Evolutionary conservation across 92 coral and sea anemone genomes (phyloP).

Genomic region (Epizoanthus fatuus): DNA sequence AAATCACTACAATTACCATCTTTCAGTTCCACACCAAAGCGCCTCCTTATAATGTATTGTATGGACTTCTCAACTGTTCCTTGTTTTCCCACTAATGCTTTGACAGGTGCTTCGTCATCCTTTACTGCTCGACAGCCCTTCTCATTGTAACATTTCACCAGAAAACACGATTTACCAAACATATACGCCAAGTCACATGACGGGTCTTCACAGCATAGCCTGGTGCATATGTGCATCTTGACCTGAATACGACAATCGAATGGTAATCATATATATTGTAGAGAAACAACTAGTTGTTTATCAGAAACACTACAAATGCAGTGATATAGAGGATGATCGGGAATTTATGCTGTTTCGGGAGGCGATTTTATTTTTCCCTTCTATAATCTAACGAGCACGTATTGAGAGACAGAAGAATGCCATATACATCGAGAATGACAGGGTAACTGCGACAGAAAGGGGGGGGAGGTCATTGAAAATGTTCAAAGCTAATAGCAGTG

Average conservation of each 20-base stretch:
- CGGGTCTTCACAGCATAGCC: slow-evolving; percentile 96
- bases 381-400: too few species aligned
- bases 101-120: slow-evolving; percentile 48
- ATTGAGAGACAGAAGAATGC: too few species aligned
- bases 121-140: slow-evolving; percentile 86
- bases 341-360: too few species aligned
- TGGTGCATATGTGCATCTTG: slow-evolving; percentile 90
- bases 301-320: too few species aligned
- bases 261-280: neutral
- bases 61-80: slow-evolving; percentile 70
- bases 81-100: slow-evolving; percentile 18
- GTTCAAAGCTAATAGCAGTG: too few species aligned
- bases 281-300: too few species aligned
- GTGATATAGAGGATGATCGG: too few species aligned
- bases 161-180: slow-evolving; percentile 93
- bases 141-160: slow-evolving; percentile 89
- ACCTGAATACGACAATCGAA: slow-evolving; percentile 8
- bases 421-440: too few species aligned
- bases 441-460: too few species aligned
- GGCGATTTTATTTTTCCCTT: too few species aligned
- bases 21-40: slow-evolving; percentile 82
- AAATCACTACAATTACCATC: slow-evolving; percentile 69
- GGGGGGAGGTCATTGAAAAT: too few species aligned
- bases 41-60: slow-evolving; percentile 88
- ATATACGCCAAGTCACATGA: slow-evolving; percentile 96